phyloP scores from a whole-genome alignment of 2,113 vertebrate species.

The Elaphurus davidianus region DNA sequence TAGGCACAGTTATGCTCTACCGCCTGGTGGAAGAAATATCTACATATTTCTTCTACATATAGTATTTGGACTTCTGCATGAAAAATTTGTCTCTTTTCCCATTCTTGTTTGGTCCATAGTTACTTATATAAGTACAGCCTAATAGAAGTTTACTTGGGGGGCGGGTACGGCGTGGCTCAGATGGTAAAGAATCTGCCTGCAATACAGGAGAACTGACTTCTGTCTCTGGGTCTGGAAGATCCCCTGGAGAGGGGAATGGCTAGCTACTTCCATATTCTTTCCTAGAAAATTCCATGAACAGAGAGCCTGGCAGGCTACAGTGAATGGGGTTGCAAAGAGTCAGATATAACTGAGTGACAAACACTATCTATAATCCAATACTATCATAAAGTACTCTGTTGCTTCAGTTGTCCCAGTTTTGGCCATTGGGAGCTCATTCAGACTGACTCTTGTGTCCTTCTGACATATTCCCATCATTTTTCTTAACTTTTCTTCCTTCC shows the following conservation, averaged over 20 bases:
- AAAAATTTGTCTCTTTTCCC: background rate
- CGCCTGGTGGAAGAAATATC: background rate
- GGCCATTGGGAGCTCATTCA: background rate
- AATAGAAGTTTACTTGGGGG: background rate
- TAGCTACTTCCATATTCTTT: background rate
- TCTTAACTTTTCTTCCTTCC: background rate
- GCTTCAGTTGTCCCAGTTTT: background rate
- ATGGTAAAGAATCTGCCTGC: background rate
- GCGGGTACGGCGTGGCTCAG: rapidly evolving
- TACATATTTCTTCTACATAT: background rate
- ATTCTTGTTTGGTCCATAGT: background rate
- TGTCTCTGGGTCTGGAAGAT: background rate
- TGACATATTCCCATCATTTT: background rate
- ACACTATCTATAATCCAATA: background rate
- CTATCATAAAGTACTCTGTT: background rate
- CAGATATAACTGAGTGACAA: background rate
- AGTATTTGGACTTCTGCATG: background rate
- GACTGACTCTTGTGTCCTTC: background rate
- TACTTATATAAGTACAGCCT: background rate
- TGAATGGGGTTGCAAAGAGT: background rate
- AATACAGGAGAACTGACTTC: background rate
- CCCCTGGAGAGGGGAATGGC: background rate
- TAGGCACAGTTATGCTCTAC: background rate
- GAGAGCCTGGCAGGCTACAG: background rate
- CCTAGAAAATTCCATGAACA: background rate